A percentile compares a stretch with the other conserved stretches of the same genome.
Conservation (phyloP, 2,113 vertebrate species). For the Tor tambroides region DNA sequence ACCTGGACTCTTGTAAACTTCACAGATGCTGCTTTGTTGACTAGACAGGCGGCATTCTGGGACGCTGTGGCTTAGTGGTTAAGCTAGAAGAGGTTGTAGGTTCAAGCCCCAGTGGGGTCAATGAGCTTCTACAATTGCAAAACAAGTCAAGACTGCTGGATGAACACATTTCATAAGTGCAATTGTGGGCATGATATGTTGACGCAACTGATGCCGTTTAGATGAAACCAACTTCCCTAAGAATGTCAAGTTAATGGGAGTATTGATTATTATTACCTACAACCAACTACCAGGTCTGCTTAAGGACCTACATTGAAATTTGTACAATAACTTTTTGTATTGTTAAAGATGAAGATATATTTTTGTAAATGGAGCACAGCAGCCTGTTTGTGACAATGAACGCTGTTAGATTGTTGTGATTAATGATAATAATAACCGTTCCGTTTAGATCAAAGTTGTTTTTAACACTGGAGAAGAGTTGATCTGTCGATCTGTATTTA, state of each 20-base stretch:
- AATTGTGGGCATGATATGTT: conserved; percentile 67
- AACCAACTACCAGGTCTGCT: conserved; percentile 15
- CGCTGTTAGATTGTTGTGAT: conserved; percentile 39
- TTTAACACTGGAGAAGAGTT: conserved; percentile 64
- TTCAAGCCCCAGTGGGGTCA: background rate
- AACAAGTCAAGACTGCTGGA: background rate
- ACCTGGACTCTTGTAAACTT: background rate
- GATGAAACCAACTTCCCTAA: background rate
- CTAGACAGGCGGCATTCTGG: background rate
- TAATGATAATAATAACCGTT: conserved; percentile 20
- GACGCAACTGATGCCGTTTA: background rate
- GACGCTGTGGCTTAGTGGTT: background rate
- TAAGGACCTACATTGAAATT: conserved; percentile 28
- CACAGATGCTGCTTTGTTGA: background rate
- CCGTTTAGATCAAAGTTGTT: conserved; percentile 57
- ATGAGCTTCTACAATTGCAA: background rate
- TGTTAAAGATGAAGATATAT: conserved; percentile 82
- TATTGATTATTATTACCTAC: conserved; percentile 23
- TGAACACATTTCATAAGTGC: conserved; percentile 70
- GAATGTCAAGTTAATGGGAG: conserved; percentile 12
- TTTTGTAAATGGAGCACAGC: conserved; percentile 81
- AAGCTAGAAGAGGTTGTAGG: background rate
- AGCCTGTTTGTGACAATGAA: conserved; percentile 68
- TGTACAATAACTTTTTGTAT: conserved; percentile 69
- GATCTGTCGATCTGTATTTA: conserved; percentile 63